Percentiles rank a stretch among this genome's conserved stretches.
Evolutionary conservation across 2,113 vertebrate genomes (phyloP).

Genomic region (Argyrosomus japonicus): DNA sequence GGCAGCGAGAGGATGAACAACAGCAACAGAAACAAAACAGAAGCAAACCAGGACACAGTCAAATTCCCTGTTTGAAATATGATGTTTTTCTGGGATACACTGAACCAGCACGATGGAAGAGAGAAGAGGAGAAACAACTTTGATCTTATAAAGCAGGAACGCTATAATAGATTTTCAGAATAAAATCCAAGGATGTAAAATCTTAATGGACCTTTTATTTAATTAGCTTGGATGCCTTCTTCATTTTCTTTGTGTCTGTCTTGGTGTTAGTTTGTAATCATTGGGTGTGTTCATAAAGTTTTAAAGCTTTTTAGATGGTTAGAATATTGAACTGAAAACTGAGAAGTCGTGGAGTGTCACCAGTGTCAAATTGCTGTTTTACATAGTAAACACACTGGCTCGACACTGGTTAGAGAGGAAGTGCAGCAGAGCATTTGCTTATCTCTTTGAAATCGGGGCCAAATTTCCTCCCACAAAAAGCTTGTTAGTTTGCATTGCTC

Average conservation of each 20-base stretch:
- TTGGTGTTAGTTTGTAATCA: slow-evolving; percentile 26
- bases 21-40: slow-evolving; percentile 38
- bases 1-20: slow-evolving; percentile 53
- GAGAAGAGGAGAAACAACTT: slow-evolving; percentile 5
- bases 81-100: slow-evolving; percentile 5
- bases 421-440: slow-evolving; percentile 19
- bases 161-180: slow-evolving; percentile 17
- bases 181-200: slow-evolving; percentile 25
- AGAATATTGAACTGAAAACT: background rate
- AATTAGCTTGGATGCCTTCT: slow-evolving; percentile 16
- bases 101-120: slow-evolving; percentile 35
- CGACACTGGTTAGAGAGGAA: background rate
- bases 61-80: slow-evolving; percentile 24
- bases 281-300: slow-evolving; percentile 41
- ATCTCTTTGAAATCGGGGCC: slow-evolving; percentile 33
- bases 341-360: background rate
- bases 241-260: slow-evolving; percentile 12
- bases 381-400: slow-evolving; percentile 20
- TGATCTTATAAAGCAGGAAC: background rate
- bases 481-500: background rate
- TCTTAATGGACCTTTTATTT: slow-evolving; percentile 26
- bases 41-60: slow-evolving; percentile 38
- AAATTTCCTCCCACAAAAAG: slow-evolving; percentile 10
- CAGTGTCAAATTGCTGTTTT: slow-evolving; percentile 55
- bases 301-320: background rate